A percentile compares a stretch with the other conserved stretches of the same genome.
phyloP scores from a whole-genome alignment of 2,888 invertebrate species.

The Cryptosula pallasiana region DNA sequence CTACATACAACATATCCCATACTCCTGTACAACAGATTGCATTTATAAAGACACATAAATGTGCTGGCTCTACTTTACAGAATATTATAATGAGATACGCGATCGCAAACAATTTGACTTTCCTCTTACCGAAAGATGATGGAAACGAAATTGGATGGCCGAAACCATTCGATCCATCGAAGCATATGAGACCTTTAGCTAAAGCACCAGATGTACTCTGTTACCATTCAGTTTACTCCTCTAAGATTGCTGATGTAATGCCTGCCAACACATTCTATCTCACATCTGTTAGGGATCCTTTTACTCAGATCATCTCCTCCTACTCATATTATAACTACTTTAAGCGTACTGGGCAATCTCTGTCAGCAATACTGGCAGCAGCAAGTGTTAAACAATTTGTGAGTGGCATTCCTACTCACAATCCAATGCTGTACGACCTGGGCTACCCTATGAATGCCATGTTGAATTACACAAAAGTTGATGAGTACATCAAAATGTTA shows the following conservation, averaged over 20 bases:
- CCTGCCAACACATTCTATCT: background rate
- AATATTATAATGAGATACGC: conserved; percentile 16
- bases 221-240: background rate
- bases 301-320: background rate
- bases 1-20: background rate
- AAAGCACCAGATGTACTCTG: background rate
- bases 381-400: background rate
- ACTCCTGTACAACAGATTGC: background rate
- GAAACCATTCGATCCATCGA: background rate
- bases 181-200: background rate
- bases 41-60: conserved; percentile 22
- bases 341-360: background rate
- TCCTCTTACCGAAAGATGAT: background rate
- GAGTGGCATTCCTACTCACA: background rate
- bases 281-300: background rate
- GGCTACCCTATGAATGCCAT: background rate
- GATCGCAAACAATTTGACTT: background rate
- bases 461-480: background rate
- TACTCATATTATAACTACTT: background rate
- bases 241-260: background rate
- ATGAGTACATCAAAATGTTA: conserved; percentile 7
- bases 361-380: background rate
- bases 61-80: background rate
- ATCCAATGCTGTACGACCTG: background rate
- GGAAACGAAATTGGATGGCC: background rate